Base-by-base conservation (phyloP, 2,113 vertebrate genomes). In the Chlamydotis undulata region DNA sequence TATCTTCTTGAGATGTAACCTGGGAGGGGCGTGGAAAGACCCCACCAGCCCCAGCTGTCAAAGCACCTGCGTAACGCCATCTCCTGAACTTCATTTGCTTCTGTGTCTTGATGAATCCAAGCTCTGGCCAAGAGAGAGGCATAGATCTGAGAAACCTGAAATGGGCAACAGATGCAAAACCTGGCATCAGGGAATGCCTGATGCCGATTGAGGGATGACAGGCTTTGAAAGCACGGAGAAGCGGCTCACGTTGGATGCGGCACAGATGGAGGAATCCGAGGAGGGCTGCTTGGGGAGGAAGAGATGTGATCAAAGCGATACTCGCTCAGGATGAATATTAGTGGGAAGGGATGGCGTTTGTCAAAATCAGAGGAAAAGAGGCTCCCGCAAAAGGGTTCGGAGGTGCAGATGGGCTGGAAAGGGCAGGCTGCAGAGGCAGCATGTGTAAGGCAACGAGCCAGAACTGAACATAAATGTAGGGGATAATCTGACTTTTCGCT, bases 111-210 rank as follows among this genome's bases (percentile, higher is more conserved):
- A 53, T 35, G 76, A 89, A 70, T 83, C 59, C 28, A 53, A 19
- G 28, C n/a, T 35, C 56, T 64, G 41, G 17, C 64, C 39, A 45
- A 35, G 69, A 50, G 25, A 41, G 10, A 76, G 10, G 6, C 12
- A 18, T 8, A 35, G 1, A 2, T 26, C 64, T 81, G 60, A 87
- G 53, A 75, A 75, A 50, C n/a, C 61, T 76, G 70, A 61, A 85
- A 89, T 63, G 57, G 74, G 41, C 90, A 93, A 73, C 77, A 93
- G 92, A 85, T 91, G 87, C 25, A 43, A 79, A 95, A 79, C 47
- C 70, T 76, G 53, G 65, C 43, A 45, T 12, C 2, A 2, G 28
- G 61, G 43, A 67, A 61, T 0, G 21, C 50, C 41, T 83, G 69
- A 50, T 5, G 19, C 53, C 0, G 7, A 6, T 19, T 19, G 70